Conservation (phyloP, 2,113 vertebrate genomes). For the Cyphotilapia sp. region DNA sequence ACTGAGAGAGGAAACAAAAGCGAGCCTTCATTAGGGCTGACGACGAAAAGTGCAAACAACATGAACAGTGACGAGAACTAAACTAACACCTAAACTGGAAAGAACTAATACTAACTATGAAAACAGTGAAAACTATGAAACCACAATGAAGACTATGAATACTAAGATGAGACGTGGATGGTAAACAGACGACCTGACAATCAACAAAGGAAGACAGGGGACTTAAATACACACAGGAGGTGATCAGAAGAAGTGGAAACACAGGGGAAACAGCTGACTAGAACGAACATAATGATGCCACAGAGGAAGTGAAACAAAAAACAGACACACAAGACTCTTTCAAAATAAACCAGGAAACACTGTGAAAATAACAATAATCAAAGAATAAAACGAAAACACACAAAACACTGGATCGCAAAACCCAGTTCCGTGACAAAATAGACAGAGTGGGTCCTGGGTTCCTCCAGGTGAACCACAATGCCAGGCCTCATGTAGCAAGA, state of each 20-base stretch:
- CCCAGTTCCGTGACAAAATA: neutral
- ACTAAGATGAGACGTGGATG: neutral
- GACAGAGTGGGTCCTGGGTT: neutral
- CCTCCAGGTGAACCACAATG: neutral
- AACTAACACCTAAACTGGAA: neutral
- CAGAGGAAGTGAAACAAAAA: neutral
- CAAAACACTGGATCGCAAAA: neutral
- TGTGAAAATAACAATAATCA: rapidly evolving
- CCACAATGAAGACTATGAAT: too few species aligned
- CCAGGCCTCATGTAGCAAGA: rapidly evolving
- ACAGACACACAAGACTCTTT: neutral
- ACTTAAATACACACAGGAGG: neutral
- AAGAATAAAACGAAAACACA: neutral
- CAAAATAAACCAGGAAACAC: neutral
- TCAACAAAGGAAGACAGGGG: neutral
- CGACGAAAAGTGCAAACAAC: rapidly evolving
- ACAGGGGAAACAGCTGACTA: neutral
- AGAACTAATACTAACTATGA: neutral
- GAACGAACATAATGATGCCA: neutral
- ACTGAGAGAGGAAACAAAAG: neutral
- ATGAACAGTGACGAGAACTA: neutral
- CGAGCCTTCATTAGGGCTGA: neutral
- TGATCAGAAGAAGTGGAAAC: neutral
- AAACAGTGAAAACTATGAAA: neutral
- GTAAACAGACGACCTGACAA: rapidly evolving